Conservation (phyloP, 64 coral and sea anemone species). For the Dendrophyllia cribrosa region DNA sequence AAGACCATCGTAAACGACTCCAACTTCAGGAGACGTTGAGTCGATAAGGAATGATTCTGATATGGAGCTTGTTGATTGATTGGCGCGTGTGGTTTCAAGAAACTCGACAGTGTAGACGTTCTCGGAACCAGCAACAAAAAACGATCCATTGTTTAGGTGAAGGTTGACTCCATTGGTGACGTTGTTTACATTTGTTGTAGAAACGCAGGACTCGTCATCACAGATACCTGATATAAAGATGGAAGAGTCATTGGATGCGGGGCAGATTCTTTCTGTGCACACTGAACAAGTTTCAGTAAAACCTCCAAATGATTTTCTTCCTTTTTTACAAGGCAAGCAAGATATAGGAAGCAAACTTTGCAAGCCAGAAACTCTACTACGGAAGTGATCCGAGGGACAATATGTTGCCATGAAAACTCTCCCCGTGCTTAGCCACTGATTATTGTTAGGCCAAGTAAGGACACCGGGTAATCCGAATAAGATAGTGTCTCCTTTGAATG, state of each 20-base stretch:
- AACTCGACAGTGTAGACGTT: constrained; percentile 68
- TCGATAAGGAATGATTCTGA: constrained; percentile 80
- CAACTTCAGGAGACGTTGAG: constrained; percentile 62
- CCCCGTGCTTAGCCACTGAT: constrained; percentile 38
- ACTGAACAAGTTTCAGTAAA: constrained; percentile 42
- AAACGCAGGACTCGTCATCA: constrained; percentile 14
- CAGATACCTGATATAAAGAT: constrained; percentile 52
- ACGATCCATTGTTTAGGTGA: background rate
- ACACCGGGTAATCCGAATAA: constrained; percentile 74
- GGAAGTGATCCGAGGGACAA: constrained; percentile 74
- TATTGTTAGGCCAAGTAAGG: constrained; percentile 65
- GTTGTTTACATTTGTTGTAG: background rate
- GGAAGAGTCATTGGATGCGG: background rate
- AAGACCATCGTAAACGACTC: constrained; percentile 84
- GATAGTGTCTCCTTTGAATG: constrained; percentile 48
- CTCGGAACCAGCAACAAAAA: constrained; percentile 65
- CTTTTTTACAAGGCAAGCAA: constrained; percentile 73
- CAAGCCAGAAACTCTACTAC: constrained; percentile 32
- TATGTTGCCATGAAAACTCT: constrained; percentile 70
- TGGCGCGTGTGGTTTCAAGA: constrained; percentile 74
- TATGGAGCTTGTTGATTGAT: constrained; percentile 54
- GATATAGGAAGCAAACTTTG: background rate
- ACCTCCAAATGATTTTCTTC: constrained; percentile 73
- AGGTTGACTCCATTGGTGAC: constrained; percentile 10
- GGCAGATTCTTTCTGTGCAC: constrained; percentile 35